Conservation (phyloP, 2,888 invertebrate species). For the Limenitis camilla region DNA sequence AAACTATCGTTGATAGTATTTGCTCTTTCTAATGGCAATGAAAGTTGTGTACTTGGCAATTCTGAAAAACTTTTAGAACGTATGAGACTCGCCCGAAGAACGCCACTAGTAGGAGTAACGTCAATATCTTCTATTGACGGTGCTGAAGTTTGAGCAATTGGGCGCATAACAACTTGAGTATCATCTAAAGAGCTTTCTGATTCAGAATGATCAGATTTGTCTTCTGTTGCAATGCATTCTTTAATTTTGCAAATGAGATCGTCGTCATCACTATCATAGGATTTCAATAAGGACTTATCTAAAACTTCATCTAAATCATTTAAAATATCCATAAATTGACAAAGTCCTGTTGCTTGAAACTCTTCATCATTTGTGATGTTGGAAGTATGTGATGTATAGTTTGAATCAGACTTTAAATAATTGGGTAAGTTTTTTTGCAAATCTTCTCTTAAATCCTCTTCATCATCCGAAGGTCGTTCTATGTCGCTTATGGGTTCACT, state of each 20-base stretch:
- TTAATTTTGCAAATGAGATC: conserved; percentile 67
- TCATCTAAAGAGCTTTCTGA: conserved; percentile 54
- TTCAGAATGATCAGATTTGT: conserved; percentile 39
- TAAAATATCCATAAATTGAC: conserved; percentile 72
- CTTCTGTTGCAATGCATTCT: conserved; percentile 48
- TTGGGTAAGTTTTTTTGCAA: conserved; percentile 63
- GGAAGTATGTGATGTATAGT: conserved; percentile 57
- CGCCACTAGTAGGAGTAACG: conserved; percentile 35
- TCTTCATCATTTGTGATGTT: conserved; percentile 66
- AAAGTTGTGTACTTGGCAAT: conserved; percentile 41
- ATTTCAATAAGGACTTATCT: conserved; percentile 66
- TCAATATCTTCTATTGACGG: conserved; percentile 38
- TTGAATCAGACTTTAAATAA: conserved; percentile 65
- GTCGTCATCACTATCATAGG: conserved; percentile 60
- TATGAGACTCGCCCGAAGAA: conserved; percentile 37
- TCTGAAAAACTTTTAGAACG: conserved; percentile 65
- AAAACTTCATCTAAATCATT: conserved; percentile 75
- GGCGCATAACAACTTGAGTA: conserved; percentile 51
- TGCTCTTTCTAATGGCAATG: conserved; percentile 47
- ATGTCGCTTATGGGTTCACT: conserved; percentile 46
- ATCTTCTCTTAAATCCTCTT: conserved; percentile 61
- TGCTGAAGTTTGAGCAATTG: conserved; percentile 35
- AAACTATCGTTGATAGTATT: conserved; percentile 50
- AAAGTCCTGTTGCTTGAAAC: conserved; percentile 65
- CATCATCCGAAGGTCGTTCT: conserved; percentile 55